These are phyloP conservation scores for Phalangium opilio DNA, from an alignment of 2,888 invertebrate genomes.

Conservation along the genomic window DNA sequence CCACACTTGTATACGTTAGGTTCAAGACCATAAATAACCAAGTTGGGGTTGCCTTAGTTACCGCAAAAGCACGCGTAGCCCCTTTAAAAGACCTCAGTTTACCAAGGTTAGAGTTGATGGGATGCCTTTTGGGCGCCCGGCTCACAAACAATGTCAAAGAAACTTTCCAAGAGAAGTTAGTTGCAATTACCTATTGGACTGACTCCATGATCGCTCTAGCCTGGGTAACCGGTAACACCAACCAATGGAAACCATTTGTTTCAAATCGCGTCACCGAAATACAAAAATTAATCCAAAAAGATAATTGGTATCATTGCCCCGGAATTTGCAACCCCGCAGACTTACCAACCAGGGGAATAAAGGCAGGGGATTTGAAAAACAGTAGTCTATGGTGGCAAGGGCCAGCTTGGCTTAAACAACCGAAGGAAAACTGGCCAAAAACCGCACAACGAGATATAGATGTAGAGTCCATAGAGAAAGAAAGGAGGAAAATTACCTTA, in stretches of 20 bases:
- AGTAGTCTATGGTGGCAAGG: conserved; percentile 22
- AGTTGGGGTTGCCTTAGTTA: too few relatives aligned
- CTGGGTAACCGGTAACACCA: conserved; percentile 18
- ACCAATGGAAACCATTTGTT: conserved; percentile 20
- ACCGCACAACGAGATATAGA: too few relatives aligned
- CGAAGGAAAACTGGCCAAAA: not conserved
- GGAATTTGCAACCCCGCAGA: conserved; percentile 24
- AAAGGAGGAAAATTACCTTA: too few relatives aligned
- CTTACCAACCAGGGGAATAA: conserved; percentile 20
- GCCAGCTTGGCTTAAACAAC: conserved; percentile 16
- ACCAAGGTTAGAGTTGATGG: conserved; percentile 19
- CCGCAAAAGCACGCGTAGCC: conserved; percentile 10
- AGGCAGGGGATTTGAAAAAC: conserved; percentile 6
- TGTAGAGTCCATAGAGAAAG: too few relatives aligned
- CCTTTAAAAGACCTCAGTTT: conserved; percentile 19
- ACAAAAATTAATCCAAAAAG: conserved; percentile 4
- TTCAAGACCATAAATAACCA: too few relatives aligned
- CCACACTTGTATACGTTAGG: too few relatives aligned
- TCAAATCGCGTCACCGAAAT: conserved; percentile 22
- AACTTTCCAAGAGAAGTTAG: not conserved
- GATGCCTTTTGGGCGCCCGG: conserved; percentile 8
- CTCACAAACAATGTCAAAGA: conserved; percentile 1
- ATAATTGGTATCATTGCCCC: conserved; percentile 20
- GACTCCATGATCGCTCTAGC: conserved; percentile 19
- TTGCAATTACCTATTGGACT: conserved; percentile 11